Percentiles rank a stretch among this genome's conserved stretches.
Conservation (phyloP, 2,797 vertebrate species). For the Falco cherrug region DNA sequence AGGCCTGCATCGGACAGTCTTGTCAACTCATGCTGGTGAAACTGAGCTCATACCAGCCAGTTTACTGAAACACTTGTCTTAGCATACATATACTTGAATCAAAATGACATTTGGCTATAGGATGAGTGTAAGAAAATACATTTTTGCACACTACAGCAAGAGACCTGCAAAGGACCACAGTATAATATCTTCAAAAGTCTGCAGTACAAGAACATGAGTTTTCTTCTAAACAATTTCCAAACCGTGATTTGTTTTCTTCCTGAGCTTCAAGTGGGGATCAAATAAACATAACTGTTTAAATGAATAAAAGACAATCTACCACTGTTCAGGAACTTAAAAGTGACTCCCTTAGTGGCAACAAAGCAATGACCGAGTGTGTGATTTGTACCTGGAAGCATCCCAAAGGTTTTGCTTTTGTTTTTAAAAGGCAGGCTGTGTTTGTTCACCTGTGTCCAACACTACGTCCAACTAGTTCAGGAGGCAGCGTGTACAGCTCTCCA, state of each 20-base stretch:
- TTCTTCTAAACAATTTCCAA: neutral
- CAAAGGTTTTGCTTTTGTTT: neutral
- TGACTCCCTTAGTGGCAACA: neutral
- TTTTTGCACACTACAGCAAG: neutral
- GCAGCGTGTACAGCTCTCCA: neutral
- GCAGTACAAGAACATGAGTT: neutral
- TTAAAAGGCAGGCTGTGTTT: neutral
- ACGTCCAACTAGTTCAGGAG: neutral
- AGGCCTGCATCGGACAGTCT: slow-evolving; percentile 76
- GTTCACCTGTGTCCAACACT: neutral
- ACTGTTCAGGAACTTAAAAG: neutral
- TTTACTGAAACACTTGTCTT: slow-evolving; percentile 18
- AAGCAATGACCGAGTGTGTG: neutral
- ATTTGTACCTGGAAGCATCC: neutral
- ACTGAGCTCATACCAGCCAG: slow-evolving; percentile 9
- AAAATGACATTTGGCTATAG: slow-evolving; percentile 7
- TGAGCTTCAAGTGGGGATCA: neutral
- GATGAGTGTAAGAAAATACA: neutral
- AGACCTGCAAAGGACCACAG: slow-evolving; percentile 11
- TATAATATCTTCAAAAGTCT: neutral
- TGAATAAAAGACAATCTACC: neutral
- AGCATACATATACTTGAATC: neutral
- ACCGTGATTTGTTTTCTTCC: neutral
- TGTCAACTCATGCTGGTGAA: slow-evolving; percentile 60
- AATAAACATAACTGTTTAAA: neutral